These are phyloP conservation scores for Alouatta palliata DNA, from an alignment of 2,113 vertebrate species.

Conservation along the genomic window DNA sequence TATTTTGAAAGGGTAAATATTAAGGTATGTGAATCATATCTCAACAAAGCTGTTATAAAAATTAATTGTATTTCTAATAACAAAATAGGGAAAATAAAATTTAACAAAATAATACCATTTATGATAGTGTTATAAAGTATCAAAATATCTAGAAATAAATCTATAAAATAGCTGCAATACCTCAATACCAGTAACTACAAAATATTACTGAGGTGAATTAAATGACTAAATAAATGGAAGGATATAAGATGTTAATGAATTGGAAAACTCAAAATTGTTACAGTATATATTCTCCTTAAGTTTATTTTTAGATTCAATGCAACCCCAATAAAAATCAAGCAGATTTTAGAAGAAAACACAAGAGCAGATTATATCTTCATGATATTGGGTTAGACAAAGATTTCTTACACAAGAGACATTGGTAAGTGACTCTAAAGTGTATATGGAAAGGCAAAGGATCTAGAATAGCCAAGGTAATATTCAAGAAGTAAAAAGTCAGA, in stretches of 20 bases:
- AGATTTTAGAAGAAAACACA: neutral
- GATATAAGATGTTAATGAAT: neutral
- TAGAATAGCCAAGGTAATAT: neutral
- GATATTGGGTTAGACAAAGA: neutral
- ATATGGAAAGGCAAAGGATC: neutral
- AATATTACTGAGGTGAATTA: neutral
- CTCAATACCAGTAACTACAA: neutral
- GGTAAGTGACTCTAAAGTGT: neutral
- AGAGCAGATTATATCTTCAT: neutral
- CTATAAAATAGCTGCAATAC: neutral
- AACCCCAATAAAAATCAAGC: neutral
- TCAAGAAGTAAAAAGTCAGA: neutral
- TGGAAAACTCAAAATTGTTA: slow-evolving; percentile 1
- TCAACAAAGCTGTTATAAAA: slow-evolving; percentile 2
- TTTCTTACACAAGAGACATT: neutral
- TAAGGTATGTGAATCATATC: neutral
- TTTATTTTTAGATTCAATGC: neutral
- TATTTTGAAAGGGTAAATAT: neutral
- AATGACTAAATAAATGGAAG: neutral
- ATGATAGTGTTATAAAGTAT: neutral
- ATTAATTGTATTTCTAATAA: neutral
- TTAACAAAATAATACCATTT: neutral
- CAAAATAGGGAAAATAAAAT: neutral
- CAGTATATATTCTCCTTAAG: neutral
- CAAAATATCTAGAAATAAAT: neutral